Evolutionary conservation across 2,113 vertebrate genomes (phyloP).

Genomic region (Mesocricetus auratus): DNA sequence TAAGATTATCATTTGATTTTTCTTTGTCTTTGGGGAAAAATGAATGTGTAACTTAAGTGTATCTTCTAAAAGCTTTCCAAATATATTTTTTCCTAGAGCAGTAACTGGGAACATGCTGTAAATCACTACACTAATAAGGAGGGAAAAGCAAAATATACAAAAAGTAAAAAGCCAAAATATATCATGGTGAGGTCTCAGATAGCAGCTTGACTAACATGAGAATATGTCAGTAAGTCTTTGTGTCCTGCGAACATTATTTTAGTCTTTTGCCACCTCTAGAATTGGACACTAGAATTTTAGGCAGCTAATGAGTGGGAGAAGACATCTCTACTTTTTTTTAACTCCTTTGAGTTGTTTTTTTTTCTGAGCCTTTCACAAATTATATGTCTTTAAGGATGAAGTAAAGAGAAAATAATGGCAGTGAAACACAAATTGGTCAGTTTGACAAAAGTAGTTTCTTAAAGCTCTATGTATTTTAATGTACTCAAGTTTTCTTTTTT

Average conservation of each 20-base stretch:
- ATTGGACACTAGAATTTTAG: slow-evolving; percentile 7
- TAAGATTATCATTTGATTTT: slow-evolving; percentile 4
- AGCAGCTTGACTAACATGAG: not conserved
- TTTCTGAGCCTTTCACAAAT: not conserved
- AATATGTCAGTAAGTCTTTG: not conserved
- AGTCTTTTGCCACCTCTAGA: not conserved
- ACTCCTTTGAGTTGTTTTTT: not conserved
- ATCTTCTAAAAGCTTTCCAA: slow-evolving; percentile 47
- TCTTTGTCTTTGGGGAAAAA: not conserved
- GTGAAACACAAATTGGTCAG: not conserved
- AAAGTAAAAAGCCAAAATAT: not conserved
- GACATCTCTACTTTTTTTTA: not conserved
- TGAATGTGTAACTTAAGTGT: slow-evolving; percentile 10
- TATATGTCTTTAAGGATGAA: not conserved
- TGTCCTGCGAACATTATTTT: not conserved
- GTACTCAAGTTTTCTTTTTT: slow-evolving; percentile 22
- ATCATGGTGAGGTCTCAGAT: not conserved
- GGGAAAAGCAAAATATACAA: not conserved
- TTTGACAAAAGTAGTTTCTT: not conserved
- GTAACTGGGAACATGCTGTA: not conserved
- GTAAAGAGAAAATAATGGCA: slow-evolving; percentile 31
- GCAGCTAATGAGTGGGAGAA: not conserved
- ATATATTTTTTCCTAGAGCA: not conserved
- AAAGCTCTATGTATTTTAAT: not conserved
- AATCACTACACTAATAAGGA: not conserved